Conservation (phyloP, 1,140 invertebrate species). For the Anthonomus grandis region DNA sequence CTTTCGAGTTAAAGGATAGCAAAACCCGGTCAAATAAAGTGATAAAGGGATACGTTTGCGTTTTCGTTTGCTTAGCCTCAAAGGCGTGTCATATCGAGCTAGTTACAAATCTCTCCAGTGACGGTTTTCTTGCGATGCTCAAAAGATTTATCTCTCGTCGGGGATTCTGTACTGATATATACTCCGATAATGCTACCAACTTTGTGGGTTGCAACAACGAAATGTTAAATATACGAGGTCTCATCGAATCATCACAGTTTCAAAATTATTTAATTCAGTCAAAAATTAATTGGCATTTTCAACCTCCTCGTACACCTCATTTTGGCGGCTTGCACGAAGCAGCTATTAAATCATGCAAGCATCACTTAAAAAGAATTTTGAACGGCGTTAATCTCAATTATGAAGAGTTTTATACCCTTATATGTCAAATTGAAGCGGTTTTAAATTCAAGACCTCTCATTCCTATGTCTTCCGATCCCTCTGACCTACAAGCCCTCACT, state of each 20-base stretch:
- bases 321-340: constrained; percentile 31
- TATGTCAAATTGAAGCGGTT: constrained; percentile 30
- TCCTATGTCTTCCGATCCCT: constrained; percentile 32
- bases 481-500: constrained; percentile 35
- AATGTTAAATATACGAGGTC: background rate
- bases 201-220: constrained; percentile 14
- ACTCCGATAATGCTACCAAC: constrained; percentile 27
- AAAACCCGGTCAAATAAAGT: constrained; percentile 2
- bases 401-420: background rate
- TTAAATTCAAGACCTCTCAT: constrained; percentile 37
- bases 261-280: background rate
- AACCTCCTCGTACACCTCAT: constrained; percentile 29
- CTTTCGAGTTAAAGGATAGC: constrained; percentile 20
- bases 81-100: constrained; percentile 15
- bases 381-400: background rate
- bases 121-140: constrained; percentile 24
- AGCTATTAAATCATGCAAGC: background rate
- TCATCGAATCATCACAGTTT: background rate
- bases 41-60: constrained; percentile 10
- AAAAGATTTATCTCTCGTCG: constrained; percentile 38
- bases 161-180: constrained; percentile 34
- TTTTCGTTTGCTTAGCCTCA: constrained; percentile 21
- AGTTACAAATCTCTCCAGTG: constrained; percentile 4
- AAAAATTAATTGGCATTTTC: constrained; percentile 45
- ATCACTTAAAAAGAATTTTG: constrained; percentile 34